A percentile compares a stretch with the other conserved stretches of the same genome.
Evolutionary conservation across 2,113 vertebrate genomes (phyloP).

Genomic region (Cebidichthys violaceus): DNA sequence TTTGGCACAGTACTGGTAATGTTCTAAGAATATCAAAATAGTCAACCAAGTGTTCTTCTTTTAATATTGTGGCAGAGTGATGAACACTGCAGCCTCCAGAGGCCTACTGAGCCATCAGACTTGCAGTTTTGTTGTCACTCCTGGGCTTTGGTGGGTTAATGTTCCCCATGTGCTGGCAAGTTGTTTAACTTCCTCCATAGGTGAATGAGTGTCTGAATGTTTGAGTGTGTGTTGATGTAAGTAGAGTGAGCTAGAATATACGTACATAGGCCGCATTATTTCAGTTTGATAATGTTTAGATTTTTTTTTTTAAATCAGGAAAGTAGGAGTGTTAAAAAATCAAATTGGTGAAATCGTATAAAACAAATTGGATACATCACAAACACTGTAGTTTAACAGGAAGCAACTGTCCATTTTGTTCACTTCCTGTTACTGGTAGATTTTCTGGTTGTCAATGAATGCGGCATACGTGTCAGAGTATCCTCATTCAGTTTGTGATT

Average conservation of each 20-base stretch:
- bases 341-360: background rate
- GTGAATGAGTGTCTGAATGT: background rate
- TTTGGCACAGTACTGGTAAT: background rate
- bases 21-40: conserved; percentile 6
- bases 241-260: background rate
- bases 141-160: background rate
- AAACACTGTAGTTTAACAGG: background rate
- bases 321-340: too few relatives aligned
- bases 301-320: background rate
- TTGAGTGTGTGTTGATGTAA: background rate
- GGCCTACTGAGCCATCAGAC: background rate
- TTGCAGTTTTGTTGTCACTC: background rate
- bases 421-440: background rate
- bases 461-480: background rate
- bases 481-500: conserved; percentile 10
- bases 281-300: background rate
- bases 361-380: background rate
- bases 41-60: background rate
- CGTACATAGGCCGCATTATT: background rate
- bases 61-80: background rate
- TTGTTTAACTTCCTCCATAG: conserved; percentile 13
- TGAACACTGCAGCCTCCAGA: background rate
- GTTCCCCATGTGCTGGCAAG: background rate
- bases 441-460: background rate
- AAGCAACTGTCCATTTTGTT: background rate